Conservation (phyloP, 2,113 vertebrate genomes). For the Scytalopus superciliaris region DNA sequence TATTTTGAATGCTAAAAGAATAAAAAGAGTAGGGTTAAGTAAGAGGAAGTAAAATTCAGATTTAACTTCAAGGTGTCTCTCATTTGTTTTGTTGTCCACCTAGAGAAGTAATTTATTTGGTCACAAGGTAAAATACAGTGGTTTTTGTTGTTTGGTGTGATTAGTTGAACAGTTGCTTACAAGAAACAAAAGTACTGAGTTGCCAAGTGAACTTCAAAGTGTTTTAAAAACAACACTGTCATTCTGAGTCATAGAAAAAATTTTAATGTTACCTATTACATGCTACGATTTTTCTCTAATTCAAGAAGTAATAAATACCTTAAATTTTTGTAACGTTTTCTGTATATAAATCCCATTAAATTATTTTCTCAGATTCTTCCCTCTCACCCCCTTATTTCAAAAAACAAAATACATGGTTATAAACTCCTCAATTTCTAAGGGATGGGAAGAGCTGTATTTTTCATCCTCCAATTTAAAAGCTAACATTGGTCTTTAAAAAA, state of each 20-base stretch:
- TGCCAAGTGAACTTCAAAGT: neutral
- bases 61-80: neutral
- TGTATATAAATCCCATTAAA: neutral
- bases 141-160: neutral
- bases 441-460: neutral
- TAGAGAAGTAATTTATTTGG: neutral
- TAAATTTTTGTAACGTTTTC: neutral
- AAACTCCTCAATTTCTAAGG: neutral
- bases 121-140: neutral
- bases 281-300: neutral
- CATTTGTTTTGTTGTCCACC: neutral
- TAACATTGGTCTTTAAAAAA: neutral
- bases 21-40: neutral
- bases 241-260: neutral
- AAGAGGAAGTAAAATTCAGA: neutral
- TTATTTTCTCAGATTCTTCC: neutral
- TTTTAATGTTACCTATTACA: neutral
- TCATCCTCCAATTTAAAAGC: neutral
- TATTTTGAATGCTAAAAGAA: neutral
- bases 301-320: neutral
- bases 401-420: neutral
- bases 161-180: neutral
- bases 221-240: neutral
- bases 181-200: neutral
- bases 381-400: neutral